These are phyloP conservation scores for Heliothis virescens DNA, from an alignment of 1,140 invertebrate genomes.

Conservation along the genomic window DNA sequence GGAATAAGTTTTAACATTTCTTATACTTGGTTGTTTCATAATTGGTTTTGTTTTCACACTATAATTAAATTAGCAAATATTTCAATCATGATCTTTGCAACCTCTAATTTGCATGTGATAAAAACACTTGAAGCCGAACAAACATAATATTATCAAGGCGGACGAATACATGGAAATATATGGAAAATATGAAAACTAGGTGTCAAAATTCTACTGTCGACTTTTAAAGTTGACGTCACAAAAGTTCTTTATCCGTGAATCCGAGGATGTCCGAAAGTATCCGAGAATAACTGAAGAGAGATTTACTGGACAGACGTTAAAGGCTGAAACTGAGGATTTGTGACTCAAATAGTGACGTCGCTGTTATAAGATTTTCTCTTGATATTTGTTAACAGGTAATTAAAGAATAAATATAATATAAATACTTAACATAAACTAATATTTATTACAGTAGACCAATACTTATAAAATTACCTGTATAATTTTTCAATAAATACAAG, in stretches of 20 bases:
- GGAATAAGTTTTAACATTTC: too few relatives aligned
- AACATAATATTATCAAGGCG: not conserved
- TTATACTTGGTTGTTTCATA: too few relatives aligned
- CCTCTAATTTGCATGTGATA: too few relatives aligned
- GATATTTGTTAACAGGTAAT: not conserved
- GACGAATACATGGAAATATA: not conserved
- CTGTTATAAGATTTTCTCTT: slow-evolving; percentile 10
- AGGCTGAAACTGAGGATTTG: slow-evolving; percentile 1
- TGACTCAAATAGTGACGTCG: slow-evolving; percentile 22
- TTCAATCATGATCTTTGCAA: too few relatives aligned
- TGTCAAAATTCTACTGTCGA: slow-evolving; percentile 30
- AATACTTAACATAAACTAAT: too few relatives aligned
- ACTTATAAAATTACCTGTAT: too few relatives aligned
- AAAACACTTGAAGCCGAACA: not conserved
- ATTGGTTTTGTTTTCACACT: too few relatives aligned
- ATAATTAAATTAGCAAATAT: too few relatives aligned
- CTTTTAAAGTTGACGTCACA: slow-evolving; percentile 28
- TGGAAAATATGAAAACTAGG: slow-evolving; percentile 1
- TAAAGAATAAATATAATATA: not conserved
- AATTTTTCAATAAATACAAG: too few relatives aligned
- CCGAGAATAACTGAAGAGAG: slow-evolving; percentile 22
- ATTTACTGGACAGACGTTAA: slow-evolving; percentile 24
- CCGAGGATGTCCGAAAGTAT: slow-evolving; percentile 13
- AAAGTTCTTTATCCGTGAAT: slow-evolving; percentile 17
- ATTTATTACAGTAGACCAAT: too few relatives aligned